Evolutionary conservation across 2,797 vertebrate genomes (phyloP).

Genomic region (Acanthis flammea): DNA sequence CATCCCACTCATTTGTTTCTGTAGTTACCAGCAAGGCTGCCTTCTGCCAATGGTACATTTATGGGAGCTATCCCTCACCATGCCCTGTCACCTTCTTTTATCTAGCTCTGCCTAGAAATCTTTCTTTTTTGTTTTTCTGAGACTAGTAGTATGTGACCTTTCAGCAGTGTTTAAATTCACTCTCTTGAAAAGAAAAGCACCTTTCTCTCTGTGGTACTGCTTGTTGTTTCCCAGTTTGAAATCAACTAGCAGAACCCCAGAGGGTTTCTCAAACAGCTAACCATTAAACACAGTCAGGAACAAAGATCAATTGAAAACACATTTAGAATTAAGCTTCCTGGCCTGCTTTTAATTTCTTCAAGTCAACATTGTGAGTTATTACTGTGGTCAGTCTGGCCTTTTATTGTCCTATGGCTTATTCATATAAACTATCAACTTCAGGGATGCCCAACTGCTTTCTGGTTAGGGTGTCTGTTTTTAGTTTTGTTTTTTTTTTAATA

Average conservation of each 20-base stretch:
- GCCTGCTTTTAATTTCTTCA: conserved; percentile 44
- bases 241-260: not conserved
- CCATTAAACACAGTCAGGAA: conserved; percentile 6
- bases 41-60: not conserved
- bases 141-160: not conserved
- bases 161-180: not conserved
- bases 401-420: not conserved
- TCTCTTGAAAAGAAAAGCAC: not conserved
- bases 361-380: conserved; percentile 14
- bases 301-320: conserved; percentile 55
- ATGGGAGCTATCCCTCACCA: not conserved
- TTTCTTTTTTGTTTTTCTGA: not conserved
- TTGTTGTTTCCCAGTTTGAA: conserved; percentile 7
- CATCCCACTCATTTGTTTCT: not conserved
- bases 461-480: not conserved
- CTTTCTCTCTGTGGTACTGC: not conserved
- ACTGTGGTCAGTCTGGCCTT: not conserved
- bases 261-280: conserved; percentile 25
- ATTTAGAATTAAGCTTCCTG: conserved; percentile 44
- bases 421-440: not conserved
- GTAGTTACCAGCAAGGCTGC: not conserved
- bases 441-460: not conserved
- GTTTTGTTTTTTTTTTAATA: not conserved
- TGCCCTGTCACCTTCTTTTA: not conserved
- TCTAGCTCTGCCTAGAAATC: not conserved